A percentile compares a stretch with the other conserved stretches of the same genome.
Conservation (phyloP, 2,113 vertebrate species). For the Cottus gobio region DNA sequence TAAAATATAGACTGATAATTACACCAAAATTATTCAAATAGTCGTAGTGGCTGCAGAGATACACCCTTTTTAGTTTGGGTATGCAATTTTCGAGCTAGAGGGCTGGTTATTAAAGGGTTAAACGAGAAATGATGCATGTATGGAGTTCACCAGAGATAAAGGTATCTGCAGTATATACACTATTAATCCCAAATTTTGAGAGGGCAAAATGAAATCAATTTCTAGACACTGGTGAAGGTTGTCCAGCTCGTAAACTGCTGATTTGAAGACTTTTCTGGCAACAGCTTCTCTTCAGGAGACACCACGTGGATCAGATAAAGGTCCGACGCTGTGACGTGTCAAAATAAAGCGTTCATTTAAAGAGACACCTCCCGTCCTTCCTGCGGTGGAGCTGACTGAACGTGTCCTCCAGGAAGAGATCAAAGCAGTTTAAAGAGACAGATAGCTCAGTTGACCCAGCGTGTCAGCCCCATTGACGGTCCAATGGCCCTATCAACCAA, state of each 20-base stretch:
- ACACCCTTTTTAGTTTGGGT: too few relatives aligned
- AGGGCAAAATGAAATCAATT: slow-evolving; percentile 24
- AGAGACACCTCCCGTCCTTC: slow-evolving; percentile 15
- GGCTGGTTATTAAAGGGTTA: too few relatives aligned
- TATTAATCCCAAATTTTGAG: neutral
- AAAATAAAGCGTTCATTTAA: neutral
- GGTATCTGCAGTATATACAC: neutral
- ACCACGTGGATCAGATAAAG: neutral
- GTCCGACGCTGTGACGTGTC: neutral
- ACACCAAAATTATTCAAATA: too few relatives aligned
- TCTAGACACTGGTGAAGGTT: slow-evolving; percentile 5
- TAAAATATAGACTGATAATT: too few relatives aligned
- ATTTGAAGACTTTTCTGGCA: slow-evolving; percentile 38
- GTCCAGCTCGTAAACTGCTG: neutral
- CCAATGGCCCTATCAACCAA: slow-evolving; percentile 70
- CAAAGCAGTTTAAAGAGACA: slow-evolving; percentile 59
- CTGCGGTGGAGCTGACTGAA: slow-evolving; percentile 13
- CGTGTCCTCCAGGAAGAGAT: slow-evolving; percentile 50
- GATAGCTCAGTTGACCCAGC: slow-evolving; percentile 59
- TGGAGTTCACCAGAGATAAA: neutral
- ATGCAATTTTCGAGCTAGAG: too few relatives aligned
- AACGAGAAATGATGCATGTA: neutral
- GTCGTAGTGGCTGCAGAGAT: too few relatives aligned
- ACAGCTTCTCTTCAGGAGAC: neutral
- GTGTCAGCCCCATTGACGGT: slow-evolving; percentile 26